Evolutionary conservation across 1,140 invertebrate genomes (phyloP), one percentile per base, ranked within the genome.

Genomic region (Scaptomyza pallida): DNA sequence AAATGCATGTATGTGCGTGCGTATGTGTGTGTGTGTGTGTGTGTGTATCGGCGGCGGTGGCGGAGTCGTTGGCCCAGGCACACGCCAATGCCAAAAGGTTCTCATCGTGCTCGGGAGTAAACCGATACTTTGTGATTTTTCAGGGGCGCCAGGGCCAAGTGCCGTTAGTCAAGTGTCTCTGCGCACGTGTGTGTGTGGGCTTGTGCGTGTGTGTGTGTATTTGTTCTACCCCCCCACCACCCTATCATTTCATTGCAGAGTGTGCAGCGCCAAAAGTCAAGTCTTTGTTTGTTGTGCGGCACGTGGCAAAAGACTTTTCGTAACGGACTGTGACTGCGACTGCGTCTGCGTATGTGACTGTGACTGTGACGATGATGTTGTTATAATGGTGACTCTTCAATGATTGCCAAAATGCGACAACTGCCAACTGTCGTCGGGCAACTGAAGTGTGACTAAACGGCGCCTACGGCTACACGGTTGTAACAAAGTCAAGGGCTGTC

Each of bases 81-180:
- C 81, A 86, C 82, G 81, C 81, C 81, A 85, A 85, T 86, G 77
- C 67, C 72, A 77, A 81, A 85, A 81, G 81, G 80, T 86, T 86
- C 77, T 73, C 77, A 81, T 77, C 71, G 55, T 50, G 41, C 43
- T 9, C 26, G 48, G 23, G 23, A 13, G 62, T 71, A 65, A 79
- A 64, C 12, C 43, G 79, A 82, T 83, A 81, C 78, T 26, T 12
- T 30, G 47, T 48, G 21, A n/a, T 15, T n/a, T 45, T 10, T 50
- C 33, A 37, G 16, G 23, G 45, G 69, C 67, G 26, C 52, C 54
- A 43, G 54, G 43, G 21, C 64, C 75, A 83, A 78, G 65, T 75
- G 50, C 70, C 79, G 75, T 78, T 78, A 77, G 80, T 23, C 51
- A 45, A 44, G 41, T 23, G 33, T 45, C 19, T 26, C 23, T 61